Base-by-base conservation (phyloP, 2,797 vertebrate genomes). In the Sebastes kiyomatsui region DNA sequence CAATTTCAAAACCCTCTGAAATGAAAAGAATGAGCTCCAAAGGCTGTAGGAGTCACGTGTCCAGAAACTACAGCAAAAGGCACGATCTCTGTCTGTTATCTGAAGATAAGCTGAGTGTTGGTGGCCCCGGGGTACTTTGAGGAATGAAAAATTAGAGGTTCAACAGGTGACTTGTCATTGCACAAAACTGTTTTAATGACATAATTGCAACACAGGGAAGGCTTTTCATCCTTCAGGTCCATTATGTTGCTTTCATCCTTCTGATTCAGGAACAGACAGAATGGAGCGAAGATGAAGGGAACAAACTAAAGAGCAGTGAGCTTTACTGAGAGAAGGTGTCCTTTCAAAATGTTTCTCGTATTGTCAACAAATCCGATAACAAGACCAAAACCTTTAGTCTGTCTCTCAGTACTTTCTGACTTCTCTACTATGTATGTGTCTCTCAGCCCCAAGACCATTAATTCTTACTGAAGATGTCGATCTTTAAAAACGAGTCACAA, bases 21-120 rank as follows among this genome's bases (percentile, higher is more conserved):
- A 85, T 79, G 61, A 72, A 46, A 83, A 38, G 75, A 83, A 81
- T 79, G 70, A 61, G 23, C 52, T 75, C 28, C 69, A 62, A 67
- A 69, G 75, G 60, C 76, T n/a, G 11, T 0, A 20, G 14, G 70
- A 42, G 38, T 70, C 9, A 74, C 18, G 0, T 25, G 56, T 70
- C 1, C 6, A 20, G 27, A 80, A 28, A 67, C 14, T 27, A 76
- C 27, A 18, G 18, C 0, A 18, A 65, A 67, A 32, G 14, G 28
- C 27, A 38, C 55, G 49, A 18, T 79, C 25, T 56, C 32, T 64
- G 13, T 61, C 27, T 61, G 30, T 55, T 59, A 54, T 12, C 13
- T 33, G 27, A 49, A 56, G 60, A 69, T 58, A 56, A 80, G 18
- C 12, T 12, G 12, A 54, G 12, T 6, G 4, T 58, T 58, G 62